Evolutionary conservation across 1,140 invertebrate genomes (phyloP), one percentile per base, ranked within the genome.

Genomic region (Bombus breviceps): DNA sequence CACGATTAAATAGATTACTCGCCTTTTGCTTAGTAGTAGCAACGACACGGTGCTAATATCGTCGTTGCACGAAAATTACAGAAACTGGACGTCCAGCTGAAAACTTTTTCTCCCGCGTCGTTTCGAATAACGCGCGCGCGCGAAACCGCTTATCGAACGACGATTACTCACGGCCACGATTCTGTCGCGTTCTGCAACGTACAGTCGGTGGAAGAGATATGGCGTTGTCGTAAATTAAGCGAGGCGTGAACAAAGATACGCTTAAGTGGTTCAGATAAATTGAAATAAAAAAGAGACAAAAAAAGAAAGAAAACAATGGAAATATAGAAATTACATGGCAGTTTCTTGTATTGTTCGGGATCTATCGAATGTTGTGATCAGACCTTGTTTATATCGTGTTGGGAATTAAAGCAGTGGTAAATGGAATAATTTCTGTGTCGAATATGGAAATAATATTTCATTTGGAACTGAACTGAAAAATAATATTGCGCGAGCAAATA

Each of bases 141-240:
- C 59, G 59, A 10, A 10, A 28, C 59, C 59, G 59, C 34, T 53
- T 81, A 71, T 57, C 47, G 68, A 81, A 41, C 68, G 37, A 73
- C 69, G 80, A 80, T 80, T 69, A 80, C 66, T 80, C 78, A 80
- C 64, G 64, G 62, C 28, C 22, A 28, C n/a, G 39, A 22, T n/a
- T 28, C 32, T 32, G 62, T 47, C 77, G 64, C 43, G 25, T 80
- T 13, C 62, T 47, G 34, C 37, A 69, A 73, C 41, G 80, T 39
- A 72, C 53, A 62, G 22, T 73, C 69, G n/a, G 34, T 34, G 53
- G n/a, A 81, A 74, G 71, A 81, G 47, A 74, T 74, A 81, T 34
- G 68, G n/a, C 37, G n/a, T 15, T 10, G 34, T 53, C 69, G 69
- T 81, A 81, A 81, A 81, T 81, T 74, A 62, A 81, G 25, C 37